Evolutionary conservation across 2,113 vertebrate species (phyloP).

Genomic region (Melanocharis versteri): DNA sequence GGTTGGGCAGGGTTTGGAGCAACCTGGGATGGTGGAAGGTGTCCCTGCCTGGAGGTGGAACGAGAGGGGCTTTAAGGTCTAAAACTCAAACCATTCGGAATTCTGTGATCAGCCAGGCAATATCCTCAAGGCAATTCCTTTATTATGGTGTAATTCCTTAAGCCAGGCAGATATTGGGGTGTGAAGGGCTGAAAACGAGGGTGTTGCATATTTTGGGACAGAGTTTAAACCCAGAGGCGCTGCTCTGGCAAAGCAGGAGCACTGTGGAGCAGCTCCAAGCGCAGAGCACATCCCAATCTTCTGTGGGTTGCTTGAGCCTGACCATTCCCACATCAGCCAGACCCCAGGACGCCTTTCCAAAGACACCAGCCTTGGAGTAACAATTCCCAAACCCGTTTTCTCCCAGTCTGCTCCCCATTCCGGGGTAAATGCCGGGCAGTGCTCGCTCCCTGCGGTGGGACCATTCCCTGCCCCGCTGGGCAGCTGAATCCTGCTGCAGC

Average conservation of each 20-base stretch:
- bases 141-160: no score
- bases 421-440: fast-evolving
- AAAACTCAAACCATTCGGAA: background rate
- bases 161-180: background rate
- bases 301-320: fast-evolving
- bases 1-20: background rate
- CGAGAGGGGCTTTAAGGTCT: background rate
- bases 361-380: background rate
- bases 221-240: fast-evolving
- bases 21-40: background rate
- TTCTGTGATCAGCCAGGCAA: background rate
- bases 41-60: background rate
- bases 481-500: background rate
- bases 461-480: background rate
- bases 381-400: fast-evolving
- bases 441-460: background rate
- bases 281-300: background rate
- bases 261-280: fast-evolving
- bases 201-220: background rate
- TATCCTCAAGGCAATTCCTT: background rate
- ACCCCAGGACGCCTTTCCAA: no score
- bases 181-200: background rate
- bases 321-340: background rate
- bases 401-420: fast-evolving
- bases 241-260: fast-evolving